Percentiles rank a stretch among this genome's conserved stretches.
Evolutionary conservation across 2,797 vertebrate genomes (phyloP).

Genomic region (Scolopax bukidnonensis): DNA sequence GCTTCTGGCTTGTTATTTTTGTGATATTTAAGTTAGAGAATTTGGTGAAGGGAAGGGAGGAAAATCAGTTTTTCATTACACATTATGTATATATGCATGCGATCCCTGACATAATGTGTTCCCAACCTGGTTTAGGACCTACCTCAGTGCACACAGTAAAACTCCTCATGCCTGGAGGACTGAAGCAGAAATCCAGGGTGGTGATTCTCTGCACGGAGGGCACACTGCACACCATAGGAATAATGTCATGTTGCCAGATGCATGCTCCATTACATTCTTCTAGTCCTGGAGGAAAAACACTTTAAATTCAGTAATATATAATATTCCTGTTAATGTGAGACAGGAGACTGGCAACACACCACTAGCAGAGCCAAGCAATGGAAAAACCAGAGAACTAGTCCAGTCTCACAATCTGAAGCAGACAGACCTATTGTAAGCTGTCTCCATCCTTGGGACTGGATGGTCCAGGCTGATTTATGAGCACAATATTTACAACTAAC

Average conservation of each 20-base stretch:
- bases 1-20: neutral
- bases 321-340: conserved; percentile 45
- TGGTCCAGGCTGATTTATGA: conserved; percentile 56
- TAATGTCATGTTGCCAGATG: conserved; percentile 6
- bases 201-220: neutral
- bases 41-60: neutral
- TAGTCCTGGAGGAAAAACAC: conserved; percentile 51
- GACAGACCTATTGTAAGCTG: conserved; percentile 54
- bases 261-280: conserved; percentile 18
- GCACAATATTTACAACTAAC: conserved; percentile 58
- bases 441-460: conserved; percentile 46
- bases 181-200: neutral
- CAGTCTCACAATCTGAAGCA: conserved; percentile 29
- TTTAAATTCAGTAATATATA: conserved; percentile 33
- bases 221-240: neutral
- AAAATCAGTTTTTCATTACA: neutral
- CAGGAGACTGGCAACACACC: conserved; percentile 12
- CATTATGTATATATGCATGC: neutral
- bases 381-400: conserved; percentile 26
- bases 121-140: neutral
- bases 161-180: neutral
- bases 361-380: conserved; percentile 7
- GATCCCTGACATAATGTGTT: neutral
- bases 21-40: neutral
- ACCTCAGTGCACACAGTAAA: neutral